These are phyloP conservation scores for Ommatoiulus sabulosus DNA, from an alignment of 2,888 invertebrate species.

Conservation along the genomic window DNA sequence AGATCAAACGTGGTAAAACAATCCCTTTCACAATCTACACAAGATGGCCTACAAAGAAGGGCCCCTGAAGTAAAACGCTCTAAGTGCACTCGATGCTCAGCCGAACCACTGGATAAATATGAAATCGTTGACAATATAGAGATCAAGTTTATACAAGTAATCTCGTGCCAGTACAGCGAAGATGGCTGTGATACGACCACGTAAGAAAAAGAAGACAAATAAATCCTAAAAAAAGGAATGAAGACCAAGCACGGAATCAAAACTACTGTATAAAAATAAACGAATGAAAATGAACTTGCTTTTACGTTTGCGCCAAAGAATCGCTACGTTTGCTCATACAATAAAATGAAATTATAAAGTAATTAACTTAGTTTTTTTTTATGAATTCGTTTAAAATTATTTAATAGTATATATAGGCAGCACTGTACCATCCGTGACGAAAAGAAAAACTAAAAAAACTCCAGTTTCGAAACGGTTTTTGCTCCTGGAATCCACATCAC, in stretches of 20 bases:
- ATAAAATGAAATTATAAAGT: not conserved
- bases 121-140: conserved; percentile 17
- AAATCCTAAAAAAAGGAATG: not conserved
- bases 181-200: not conserved
- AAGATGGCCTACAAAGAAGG: not conserved
- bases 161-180: not conserved
- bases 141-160: conserved; percentile 14
- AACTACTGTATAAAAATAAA: too few relatives aligned
- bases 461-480: too few relatives aligned
- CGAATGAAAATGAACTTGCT: not conserved
- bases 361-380: not conserved
- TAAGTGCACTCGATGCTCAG: not conserved
- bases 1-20: conserved; percentile 7
- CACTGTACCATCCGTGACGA: too few relatives aligned
- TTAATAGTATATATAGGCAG: too few relatives aligned
- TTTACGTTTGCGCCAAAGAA: not conserved
- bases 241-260: not conserved
- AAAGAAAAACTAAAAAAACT: too few relatives aligned
- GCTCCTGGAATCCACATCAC: too few relatives aligned
- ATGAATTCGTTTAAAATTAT: too few relatives aligned
- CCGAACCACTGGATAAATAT: not conserved
- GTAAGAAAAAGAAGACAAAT: not conserved
- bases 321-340: not conserved
- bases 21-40: too few relatives aligned
- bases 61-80: not conserved